Base-by-base conservation (phyloP, 2,888 invertebrate genomes). In the Nasonia oneida region DNA sequence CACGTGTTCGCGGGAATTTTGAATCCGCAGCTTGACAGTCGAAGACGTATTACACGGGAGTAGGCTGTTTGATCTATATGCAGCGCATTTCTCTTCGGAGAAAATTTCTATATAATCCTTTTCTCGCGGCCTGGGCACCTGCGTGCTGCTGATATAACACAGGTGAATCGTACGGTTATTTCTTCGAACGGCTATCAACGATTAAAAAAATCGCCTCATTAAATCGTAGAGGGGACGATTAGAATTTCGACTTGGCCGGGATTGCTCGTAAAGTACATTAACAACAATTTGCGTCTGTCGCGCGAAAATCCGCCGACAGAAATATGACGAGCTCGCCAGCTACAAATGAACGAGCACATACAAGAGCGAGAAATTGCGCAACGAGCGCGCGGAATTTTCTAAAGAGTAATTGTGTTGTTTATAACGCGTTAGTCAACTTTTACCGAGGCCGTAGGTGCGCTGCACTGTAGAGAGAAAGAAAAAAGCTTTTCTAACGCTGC, bases 401-500 rank as follows among this genome's bases (percentile, higher is more conserved):
- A 71, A 83, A 83, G 76, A 83, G 70, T 83, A 67, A 77, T 29
- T 53, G 70, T 67, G 70, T 57, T 77, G 57, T 71, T 76, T 74
- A 73, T 74, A 74, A 81, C 74, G 74, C 74, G 81, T 47, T 74
- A 42, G 53, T 47, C 81, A 61, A 81, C 74, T 74, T 74, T 81
- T 81, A 47, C 74, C 61, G 42, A 73, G 73, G 75, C 33, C 64
- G 64, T 42, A 64, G 50, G 53, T 18, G 50, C 33, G 33, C 14
- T 12, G 2, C 4, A 70, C 61, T 3, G 2, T 8, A 53, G 50
- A 57, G 57, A 57, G 57, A 57, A 53, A 57, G 6, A 39, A 71
- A n/a, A 18, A 71, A 73, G n/a, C 12, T 73, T 42, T 39, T 39
- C 12, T 73, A 73, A 73, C 42, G 42, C 23, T n/a, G 71, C n/a